Base-by-base conservation (phyloP, 2,888 invertebrate genomes). In the Trissonchulus latispiculum region DNA sequence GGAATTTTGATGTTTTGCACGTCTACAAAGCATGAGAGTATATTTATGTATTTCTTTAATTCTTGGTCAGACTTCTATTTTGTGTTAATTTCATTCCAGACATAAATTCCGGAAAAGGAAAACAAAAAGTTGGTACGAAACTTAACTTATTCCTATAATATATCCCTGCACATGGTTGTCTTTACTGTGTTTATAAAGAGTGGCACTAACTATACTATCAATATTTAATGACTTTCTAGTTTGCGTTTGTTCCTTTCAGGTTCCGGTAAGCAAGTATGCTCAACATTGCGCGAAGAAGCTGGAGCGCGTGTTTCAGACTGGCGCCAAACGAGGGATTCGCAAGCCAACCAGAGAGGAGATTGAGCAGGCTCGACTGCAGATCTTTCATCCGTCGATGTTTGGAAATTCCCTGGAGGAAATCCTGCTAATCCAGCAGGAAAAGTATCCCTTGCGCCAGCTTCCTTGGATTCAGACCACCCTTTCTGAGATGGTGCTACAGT, bases 391-490 rank as follows among this genome's bases (percentile, higher is more conserved):
- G 61, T 95, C 94, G 76, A 93, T 95, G 90, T 97, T 97, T 85
- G 95, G 95, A 28, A 94, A 93, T 82, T 92, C 92, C 0, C 85
- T 97, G 68, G 88, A 91, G 18, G 96, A 97, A 84, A 91, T 95
- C 71, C 92, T 95, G 92, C 3, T n/a, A 3, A 77, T 80, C 76
- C 96, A 97, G 84, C 90, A 90, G 78, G 92, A 92, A 77, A 89
- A 92, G 77, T 95, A 91, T 84, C 94, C 95, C 0, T 90, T 90
- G 28, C 76, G 79, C 59, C 78, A 80, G 61, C 86, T 97, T 78
- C 97, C 97, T 2, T 97, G 97, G 97, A 92, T 97, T 77, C 94
- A 95, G 84, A 91, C 92, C 1, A 93, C 93, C 0, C 86, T 97
- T 23, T 93, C 95, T 0, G 92, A 94, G 80, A 93, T 95, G 85